Evolutionary conservation across 1,140 invertebrate species (phyloP), one percentile per base, ranked within the genome.

Genomic region (Drosophila seguyi): DNA sequence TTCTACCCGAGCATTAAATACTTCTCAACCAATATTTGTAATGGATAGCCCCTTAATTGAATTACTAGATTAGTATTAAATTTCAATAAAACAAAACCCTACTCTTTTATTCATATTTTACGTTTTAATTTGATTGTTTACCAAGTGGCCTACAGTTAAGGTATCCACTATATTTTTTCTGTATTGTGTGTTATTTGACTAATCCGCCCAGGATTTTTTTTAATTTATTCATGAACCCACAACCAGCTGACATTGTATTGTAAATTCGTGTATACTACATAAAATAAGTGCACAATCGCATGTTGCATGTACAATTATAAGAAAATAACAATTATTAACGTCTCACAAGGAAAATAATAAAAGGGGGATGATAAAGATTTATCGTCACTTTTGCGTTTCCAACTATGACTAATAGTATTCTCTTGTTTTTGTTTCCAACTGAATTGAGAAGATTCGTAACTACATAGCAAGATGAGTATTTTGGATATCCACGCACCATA

Each of bases 291-390:
- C 34, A 50, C 34, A 36, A 66, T 66, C 61, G 61, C 29, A 20
- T 63, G 55, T 60, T 39, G 18, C 18, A 61, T 38, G 41, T 18
- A 31, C 27, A 16, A 50, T 27, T 16, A 63, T 52, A 44, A 36
- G 20, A 68, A 68, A 65, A 52, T 41, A 63, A 65, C 34, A 66
- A 31, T 52, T 25, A 42, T 66, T 66, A 41, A 53, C 11, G 25
- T 27, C 29, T 61, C 52, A 18, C 18, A 36, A 34, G 63, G 44
- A 60, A 47, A 75, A 36, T 41, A 75, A 41, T 55, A 29, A 38
- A 61, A 61, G 20, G 41, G n/a, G 31, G 44, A 31, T 59, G 71
- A 76, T 76, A 74, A 74, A 44, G 31, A 57, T 44, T 76, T 76
- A 75, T 76, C 74, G 36, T 56, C 31, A 48, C 42, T 48, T 42